These are phyloP conservation scores for Pecten maximus DNA, from an alignment of 2,888 invertebrate genomes.

Conservation along the genomic window DNA sequence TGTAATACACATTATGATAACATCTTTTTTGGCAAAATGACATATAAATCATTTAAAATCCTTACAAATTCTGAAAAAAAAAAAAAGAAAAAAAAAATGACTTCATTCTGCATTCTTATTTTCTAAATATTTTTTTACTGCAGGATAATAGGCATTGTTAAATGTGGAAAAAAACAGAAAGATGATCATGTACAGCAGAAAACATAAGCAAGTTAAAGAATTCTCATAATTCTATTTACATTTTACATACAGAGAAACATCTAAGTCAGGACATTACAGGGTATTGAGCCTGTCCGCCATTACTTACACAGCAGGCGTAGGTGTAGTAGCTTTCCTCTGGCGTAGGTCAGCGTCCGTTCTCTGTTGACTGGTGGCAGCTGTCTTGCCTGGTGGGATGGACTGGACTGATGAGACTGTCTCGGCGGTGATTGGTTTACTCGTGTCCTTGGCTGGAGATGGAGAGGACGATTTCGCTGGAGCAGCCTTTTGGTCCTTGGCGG, in stretches of 20 bases:
- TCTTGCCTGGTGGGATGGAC: constrained; percentile 48
- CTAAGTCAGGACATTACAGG: neutral
- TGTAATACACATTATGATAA: too few species aligned
- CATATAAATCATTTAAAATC: neutral
- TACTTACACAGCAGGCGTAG: constrained; percentile 64
- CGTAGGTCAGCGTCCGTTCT: constrained; percentile 58
- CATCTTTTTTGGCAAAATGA: neutral
- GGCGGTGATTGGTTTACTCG: neutral
- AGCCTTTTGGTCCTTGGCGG: constrained; percentile 24
- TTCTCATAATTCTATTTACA: neutral
- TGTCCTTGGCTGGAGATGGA: constrained; percentile 32
- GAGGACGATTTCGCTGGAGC: neutral
- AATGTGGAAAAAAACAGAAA: neutral
- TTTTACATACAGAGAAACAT: neutral
- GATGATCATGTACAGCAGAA: neutral
- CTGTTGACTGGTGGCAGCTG: constrained; percentile 39
- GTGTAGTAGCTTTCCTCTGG: constrained; percentile 57
- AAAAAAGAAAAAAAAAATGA: neutral
- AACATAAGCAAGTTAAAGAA: neutral
- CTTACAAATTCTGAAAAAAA: neutral
- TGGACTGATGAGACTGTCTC: constrained; percentile 39
- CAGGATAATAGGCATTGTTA: neutral
- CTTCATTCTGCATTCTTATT: neutral
- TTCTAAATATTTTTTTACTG: neutral
- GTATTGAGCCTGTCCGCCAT: neutral